A percentile compares a stretch with the other conserved stretches of the same genome.
These are phyloP conservation scores for Ptychodera flava DNA, from an alignment of 35 echinoderm and acorn worm genomes.

Conservation along the genomic window DNA sequence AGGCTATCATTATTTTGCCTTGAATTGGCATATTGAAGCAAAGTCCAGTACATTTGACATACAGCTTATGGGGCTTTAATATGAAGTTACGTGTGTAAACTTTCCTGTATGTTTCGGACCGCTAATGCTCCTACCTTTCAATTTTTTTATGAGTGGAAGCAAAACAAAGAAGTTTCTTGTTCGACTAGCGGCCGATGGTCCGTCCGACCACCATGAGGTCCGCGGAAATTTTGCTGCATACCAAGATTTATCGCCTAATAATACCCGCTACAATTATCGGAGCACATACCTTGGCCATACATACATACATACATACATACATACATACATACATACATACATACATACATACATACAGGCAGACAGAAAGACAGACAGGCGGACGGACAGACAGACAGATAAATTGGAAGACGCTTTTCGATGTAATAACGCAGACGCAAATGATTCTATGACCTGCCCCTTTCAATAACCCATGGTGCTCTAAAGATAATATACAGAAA, in stretches of 20 bases:
- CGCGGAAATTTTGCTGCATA: not conserved
- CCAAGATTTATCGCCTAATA: not conserved
- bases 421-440: too few species aligned
- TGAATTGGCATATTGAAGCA: too few species aligned
- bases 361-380: not conserved
- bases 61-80: too few species aligned
- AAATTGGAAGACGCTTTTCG: not conserved
- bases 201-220: not conserved
- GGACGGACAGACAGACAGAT: not conserved
- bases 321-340: slow-evolving; percentile 2
- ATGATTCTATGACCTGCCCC: too few species aligned
- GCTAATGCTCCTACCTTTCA: too few species aligned
- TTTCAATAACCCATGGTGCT: too few species aligned
- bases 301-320: slow-evolving; percentile 2
- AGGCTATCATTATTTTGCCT: too few species aligned
- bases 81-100: too few species aligned
- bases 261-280: too few species aligned
- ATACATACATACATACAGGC: not conserved
- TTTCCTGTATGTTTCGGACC: too few species aligned
- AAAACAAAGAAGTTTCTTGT: not conserved
- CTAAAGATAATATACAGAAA: too few species aligned
- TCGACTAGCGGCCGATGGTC: not conserved
- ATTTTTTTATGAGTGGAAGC: not conserved
- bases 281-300: slow-evolving; percentile 1
- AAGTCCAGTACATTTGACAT: too few species aligned